These are phyloP conservation scores for Adineta ricciae DNA, from an alignment of 2,888 invertebrate species.

Conservation along the genomic window DNA sequence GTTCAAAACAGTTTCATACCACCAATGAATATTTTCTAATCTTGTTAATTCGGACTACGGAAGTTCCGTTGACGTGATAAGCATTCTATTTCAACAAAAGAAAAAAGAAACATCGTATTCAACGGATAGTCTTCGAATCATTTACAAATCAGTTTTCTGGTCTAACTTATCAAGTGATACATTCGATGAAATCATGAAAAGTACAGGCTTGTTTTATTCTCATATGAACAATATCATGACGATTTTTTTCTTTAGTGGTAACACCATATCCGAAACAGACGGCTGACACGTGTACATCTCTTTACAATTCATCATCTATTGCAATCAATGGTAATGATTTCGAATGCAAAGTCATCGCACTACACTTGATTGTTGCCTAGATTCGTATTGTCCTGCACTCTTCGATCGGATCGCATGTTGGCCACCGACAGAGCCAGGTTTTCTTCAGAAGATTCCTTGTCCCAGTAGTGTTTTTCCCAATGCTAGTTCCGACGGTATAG, in stretches of 20 bases:
- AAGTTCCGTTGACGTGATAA: not conserved
- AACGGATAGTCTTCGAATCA: not conserved
- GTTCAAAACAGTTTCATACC: not conserved
- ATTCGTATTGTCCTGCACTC: not conserved
- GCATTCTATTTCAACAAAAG: not conserved
- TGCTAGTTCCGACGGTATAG: not conserved
- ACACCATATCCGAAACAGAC: not conserved
- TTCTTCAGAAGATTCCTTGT: not conserved
- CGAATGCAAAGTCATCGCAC: no score
- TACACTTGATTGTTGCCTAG: not conserved
- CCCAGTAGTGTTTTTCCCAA: not conserved
- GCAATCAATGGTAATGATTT: not conserved
- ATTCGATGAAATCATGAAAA: not conserved
- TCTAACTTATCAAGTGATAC: not conserved
- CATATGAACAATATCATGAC: no score
- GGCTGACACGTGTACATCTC: not conserved
- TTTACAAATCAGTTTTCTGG: not conserved
- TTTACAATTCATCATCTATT: not conserved
- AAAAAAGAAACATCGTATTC: not conserved
- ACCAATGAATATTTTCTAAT: not conserved
- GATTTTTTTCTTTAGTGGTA: not conserved
- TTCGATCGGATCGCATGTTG: conserved; percentile 3
- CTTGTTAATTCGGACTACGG: not conserved
- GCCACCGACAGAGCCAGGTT: not conserved
- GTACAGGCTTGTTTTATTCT: not conserved